phyloP scores from a whole-genome alignment of 35 echinoderm and acorn worm species.

The Lytechinus variegatus region DNA sequence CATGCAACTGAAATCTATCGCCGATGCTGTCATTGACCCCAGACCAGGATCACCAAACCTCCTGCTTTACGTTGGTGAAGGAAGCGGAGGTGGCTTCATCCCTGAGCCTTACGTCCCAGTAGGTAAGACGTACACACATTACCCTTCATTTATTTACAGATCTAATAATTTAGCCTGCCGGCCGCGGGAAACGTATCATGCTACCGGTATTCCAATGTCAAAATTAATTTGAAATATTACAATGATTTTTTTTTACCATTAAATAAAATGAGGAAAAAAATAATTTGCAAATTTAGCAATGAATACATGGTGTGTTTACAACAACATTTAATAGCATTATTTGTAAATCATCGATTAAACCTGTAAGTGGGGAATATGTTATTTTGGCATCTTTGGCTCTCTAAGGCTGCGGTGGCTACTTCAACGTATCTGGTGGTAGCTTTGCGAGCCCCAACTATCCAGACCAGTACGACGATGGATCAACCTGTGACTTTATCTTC shows the following conservation, averaged over 20 bases:
- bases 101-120: conserved; percentile 22
- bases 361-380: background rate
- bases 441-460: conserved; percentile 63
- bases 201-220: background rate
- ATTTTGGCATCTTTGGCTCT: background rate
- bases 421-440: conserved; percentile 6
- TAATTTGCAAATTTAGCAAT: too few relatives aligned
- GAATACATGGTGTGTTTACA: too few relatives aligned
- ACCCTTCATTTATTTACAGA: background rate
- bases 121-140: background rate
- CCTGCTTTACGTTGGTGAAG: conserved; percentile 63
- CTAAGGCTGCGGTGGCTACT: conserved; percentile 21
- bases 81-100: conserved; percentile 29
- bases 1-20: conserved; percentile 54
- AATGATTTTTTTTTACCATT: too few relatives aligned
- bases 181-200: background rate
- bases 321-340: too few relatives aligned
- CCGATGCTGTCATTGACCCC: conserved; percentile 15
- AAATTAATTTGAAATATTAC: background rate
- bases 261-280: too few relatives aligned
- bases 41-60: conserved; percentile 59
- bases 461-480: conserved; percentile 16
- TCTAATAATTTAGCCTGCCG: background rate
- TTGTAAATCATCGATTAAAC: too few relatives aligned
- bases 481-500: conserved; percentile 26